Evolutionary conservation across 23 tunicate genomes (phyloP).

Genomic region (Diplosoma virens): DNA sequence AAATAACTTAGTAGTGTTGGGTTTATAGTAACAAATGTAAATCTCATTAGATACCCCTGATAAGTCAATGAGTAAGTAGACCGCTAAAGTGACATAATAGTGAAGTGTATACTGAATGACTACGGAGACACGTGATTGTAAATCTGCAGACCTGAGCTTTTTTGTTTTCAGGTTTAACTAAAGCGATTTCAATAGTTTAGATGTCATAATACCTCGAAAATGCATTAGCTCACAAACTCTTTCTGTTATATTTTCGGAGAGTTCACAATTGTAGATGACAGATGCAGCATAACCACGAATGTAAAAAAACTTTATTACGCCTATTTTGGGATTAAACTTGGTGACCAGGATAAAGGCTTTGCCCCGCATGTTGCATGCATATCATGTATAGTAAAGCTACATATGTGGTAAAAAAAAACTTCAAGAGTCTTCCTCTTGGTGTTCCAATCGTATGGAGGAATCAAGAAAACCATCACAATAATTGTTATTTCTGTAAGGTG

Average conservation of each 20-base stretch:
- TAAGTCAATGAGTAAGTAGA: background rate
- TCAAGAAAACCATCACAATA: conserved; percentile 14
- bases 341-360: conserved; percentile 27
- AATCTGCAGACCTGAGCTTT: conserved; percentile 19
- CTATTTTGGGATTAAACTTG: conserved; percentile 27
- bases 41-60: background rate
- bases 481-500: conserved; percentile 35
- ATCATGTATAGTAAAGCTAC: conserved; percentile 20
- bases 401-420: conserved; percentile 28
- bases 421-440: conserved; percentile 28
- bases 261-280: conserved; percentile 35
- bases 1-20: background rate
- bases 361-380: conserved; percentile 33
- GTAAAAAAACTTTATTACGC: background rate
- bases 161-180: conserved; percentile 1
- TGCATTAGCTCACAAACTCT: conserved; percentile 18
- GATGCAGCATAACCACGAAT: conserved; percentile 6
- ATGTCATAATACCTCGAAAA: conserved; percentile 17
- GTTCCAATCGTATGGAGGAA: conserved; percentile 48
- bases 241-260: conserved; percentile 29
- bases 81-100: background rate
- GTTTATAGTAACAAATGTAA: background rate
- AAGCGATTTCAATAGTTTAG: conserved; percentile 15
- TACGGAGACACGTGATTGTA: background rate
- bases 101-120: background rate